Evolutionary conservation across 2,797 vertebrate species (phyloP).

Genomic region (Silurus lanzhouensis): DNA sequence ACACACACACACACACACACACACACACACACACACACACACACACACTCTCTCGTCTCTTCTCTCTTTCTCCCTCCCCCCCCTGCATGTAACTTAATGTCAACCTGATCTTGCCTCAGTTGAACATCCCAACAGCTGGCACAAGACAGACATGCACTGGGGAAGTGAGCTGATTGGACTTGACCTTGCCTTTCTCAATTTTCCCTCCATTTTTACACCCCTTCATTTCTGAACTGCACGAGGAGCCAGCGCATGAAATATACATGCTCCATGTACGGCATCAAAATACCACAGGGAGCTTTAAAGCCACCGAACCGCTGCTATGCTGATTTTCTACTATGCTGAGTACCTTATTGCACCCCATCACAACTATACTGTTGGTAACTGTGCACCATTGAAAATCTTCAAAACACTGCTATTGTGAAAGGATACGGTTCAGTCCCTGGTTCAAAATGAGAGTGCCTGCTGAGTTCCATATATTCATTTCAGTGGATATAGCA

Average conservation of each 20-base stretch:
- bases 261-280: conserved; percentile 27
- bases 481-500: conserved; percentile 48
- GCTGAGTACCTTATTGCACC: neutral
- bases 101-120: conserved; percentile 57
- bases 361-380: conserved; percentile 32
- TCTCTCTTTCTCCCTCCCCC: conserved; percentile 27
- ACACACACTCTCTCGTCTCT: conserved; percentile 46
- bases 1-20: conserved; percentile 37
- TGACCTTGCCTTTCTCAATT: conserved; percentile 63
- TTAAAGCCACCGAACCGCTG: neutral
- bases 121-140: conserved; percentile 64
- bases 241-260: conserved; percentile 43
- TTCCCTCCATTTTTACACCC: conserved; percentile 28
- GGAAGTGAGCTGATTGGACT: conserved; percentile 58
- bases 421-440: conserved; percentile 44
- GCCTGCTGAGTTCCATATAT: conserved; percentile 62
- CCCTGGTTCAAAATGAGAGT: conserved; percentile 46
- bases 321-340: conserved; percentile 40
- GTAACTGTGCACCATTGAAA: conserved; percentile 49
- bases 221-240: conserved; percentile 40
- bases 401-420: conserved; percentile 28
- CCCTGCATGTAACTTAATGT: conserved; percentile 49
- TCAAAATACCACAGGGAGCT: conserved; percentile 36
- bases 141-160: conserved; percentile 63
- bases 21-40: conserved; percentile 15